Base-by-base conservation (phyloP, 1,140 invertebrate species). In the Leguminivora glycinivorella region DNA sequence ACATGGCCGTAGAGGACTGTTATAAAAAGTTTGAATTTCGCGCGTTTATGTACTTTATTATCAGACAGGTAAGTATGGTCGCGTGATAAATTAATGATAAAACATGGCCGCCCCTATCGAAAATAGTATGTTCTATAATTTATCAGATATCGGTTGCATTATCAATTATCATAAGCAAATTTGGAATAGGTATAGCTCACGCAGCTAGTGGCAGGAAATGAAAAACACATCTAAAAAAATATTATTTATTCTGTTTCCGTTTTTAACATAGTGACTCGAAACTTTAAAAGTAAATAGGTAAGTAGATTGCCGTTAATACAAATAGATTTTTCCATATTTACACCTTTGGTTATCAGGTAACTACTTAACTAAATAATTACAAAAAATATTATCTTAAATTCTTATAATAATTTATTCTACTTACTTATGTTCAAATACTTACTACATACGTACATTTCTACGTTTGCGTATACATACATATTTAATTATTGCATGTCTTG, bases 341-440 rank as follows among this genome's bases (percentile, higher is more conserved):
- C 73, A 82, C 75, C 82, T 85, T 85, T 85, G 82, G 83, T 83
- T 82, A 79, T 81, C 80, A 83, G 83, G 83, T 83, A 83, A 83
- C 68, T 69, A 69, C 78, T 68, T 80, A 78, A 83, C 74, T 77
- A 71, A 68, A 72, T 71, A 75, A 70, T 72, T 74, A 69, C 34
- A 72, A 66, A 56, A 63, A 63, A 56, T 14, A 60, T 1, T 67
- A 22, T 40, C 63, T 22, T 17, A 38, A 34, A 0, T 26, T 10
- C 63, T 67, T 34, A 31, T 5, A 31, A 34, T 52, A 52, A 52
- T 17, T 52, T 22, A 22, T 22, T 52, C 40, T 17, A 43, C n/a
- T 52, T 52, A 43, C n/a, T 52, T 52, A 52, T 22, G 7, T 22
- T 22, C 19, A 22, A 22, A 52, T 52, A 22, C 5, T 7, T 52